phyloP scores from a whole-genome alignment of 2,797 vertebrate species.

The Allobates femoralis region DNA sequence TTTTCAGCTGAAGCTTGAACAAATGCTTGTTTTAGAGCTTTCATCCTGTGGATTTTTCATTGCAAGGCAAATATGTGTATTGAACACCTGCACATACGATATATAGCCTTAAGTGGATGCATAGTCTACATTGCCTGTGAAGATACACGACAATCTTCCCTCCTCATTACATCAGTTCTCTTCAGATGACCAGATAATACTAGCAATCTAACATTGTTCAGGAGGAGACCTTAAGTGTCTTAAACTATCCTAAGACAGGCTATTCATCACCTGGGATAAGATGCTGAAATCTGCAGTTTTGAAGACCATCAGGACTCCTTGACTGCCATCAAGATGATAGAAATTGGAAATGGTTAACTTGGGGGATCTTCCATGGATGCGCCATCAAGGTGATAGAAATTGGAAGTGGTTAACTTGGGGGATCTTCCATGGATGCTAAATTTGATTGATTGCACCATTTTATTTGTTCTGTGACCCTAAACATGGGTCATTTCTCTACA shows the following conservation, averaged over 20 bases:
- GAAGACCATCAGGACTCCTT: not conserved
- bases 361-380: not conserved
- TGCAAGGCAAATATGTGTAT: slow-evolving; percentile 36
- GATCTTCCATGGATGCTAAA: not conserved
- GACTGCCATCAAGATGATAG: not conserved
- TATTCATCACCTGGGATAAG: too few relatives aligned
- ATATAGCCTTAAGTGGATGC: not conserved
- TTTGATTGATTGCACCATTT: not conserved
- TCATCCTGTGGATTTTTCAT: slow-evolving; percentile 30
- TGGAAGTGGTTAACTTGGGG: too few relatives aligned
- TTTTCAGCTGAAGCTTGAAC: not conserved
- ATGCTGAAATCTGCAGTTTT: not conserved
- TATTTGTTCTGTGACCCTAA: not conserved
- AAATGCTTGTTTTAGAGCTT: slow-evolving; percentile 34
- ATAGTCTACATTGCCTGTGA: slow-evolving; percentile 6
- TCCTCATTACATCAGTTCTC: not conserved
- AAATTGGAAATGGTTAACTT: not conserved
- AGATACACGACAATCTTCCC: not conserved
- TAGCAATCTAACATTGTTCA: not conserved
- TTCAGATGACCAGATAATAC: not conserved
- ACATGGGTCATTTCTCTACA: not conserved
- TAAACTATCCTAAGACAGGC: too few relatives aligned
- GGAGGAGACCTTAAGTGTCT: not conserved
- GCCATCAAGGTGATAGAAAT: too few relatives aligned
- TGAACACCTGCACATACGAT: slow-evolving; percentile 19